Evolutionary conservation across 1,140 invertebrate genomes (phyloP).

Genomic region (Drosophila miranda): DNA sequence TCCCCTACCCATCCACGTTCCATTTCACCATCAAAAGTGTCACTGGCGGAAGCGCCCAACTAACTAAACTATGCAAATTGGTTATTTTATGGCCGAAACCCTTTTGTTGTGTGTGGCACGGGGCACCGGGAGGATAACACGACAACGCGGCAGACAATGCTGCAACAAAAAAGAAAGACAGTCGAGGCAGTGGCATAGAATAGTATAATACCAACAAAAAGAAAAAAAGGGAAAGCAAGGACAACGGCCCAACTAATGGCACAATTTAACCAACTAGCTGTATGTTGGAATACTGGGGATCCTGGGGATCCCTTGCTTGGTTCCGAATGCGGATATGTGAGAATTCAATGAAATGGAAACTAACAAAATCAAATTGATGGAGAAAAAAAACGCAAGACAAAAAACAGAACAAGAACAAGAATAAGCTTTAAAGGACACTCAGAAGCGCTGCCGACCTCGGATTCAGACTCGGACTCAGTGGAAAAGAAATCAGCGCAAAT

Average conservation of each 20-base stretch:
- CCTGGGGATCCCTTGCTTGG: slow-evolving; percentile 13
- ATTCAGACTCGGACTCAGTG: slow-evolving; percentile 4
- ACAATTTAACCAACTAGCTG: slow-evolving; percentile 76
- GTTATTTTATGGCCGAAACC: slow-evolving; percentile 74
- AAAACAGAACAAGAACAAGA: slow-evolving; percentile 41
- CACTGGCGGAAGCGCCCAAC: slow-evolving; percentile 74
- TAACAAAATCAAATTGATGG: slow-evolving; percentile 79
- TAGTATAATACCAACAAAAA: slow-evolving; percentile 25
- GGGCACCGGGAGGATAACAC: slow-evolving; percentile 40
- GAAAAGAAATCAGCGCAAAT: slow-evolving; percentile 76
- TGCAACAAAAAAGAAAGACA: slow-evolving; percentile 34
- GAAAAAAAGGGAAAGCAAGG: slow-evolving; percentile 49
- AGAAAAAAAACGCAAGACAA: slow-evolving; percentile 27
- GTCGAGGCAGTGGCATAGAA: slow-evolving; percentile 16
- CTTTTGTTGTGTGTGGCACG: slow-evolving; percentile 46
- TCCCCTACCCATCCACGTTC: slow-evolving; percentile 3
- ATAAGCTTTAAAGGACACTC: slow-evolving; percentile 68
- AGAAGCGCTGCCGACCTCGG: too few relatives aligned
- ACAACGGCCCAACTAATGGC: slow-evolving; percentile 67
- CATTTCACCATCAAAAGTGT: slow-evolving; percentile 49
- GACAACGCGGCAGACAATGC: slow-evolving; percentile 50
- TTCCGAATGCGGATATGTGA: slow-evolving; percentile 65
- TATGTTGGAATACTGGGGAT: slow-evolving; percentile 44
- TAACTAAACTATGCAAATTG: slow-evolving; percentile 81
- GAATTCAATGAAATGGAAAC: slow-evolving; percentile 81